Evolutionary conservation across 2,797 vertebrate species (phyloP).

Genomic region (Miichthys miiuy): DNA sequence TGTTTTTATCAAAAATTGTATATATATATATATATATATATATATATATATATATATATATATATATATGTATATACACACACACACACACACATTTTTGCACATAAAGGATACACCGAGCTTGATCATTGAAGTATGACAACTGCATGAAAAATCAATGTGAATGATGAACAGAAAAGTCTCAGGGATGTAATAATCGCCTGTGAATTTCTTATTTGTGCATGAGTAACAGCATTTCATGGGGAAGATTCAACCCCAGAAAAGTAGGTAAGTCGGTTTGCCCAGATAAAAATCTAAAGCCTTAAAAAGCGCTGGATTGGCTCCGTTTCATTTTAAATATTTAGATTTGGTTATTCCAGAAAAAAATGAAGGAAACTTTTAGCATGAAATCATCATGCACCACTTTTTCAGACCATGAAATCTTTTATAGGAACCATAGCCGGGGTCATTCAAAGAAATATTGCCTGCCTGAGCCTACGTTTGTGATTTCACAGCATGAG

Average conservation of each 20-base stretch:
- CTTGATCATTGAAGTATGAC: slow-evolving; percentile 5
- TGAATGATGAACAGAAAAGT: slow-evolving; percentile 12
- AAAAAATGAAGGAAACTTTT: slow-evolving; percentile 9
- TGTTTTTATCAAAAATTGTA: background rate
- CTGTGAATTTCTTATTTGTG: slow-evolving; percentile 17
- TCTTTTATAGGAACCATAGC: slow-evolving; percentile 24
- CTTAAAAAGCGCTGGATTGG: background rate
- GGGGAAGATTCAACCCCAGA: background rate
- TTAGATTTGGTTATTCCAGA: slow-evolving; percentile 24
- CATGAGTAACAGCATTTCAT: background rate
- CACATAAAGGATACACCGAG: background rate
- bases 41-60: too few species aligned
- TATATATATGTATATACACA: too few species aligned
- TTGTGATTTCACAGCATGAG: slow-evolving; percentile 50
- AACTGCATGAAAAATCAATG: slow-evolving; percentile 13
- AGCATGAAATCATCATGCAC: slow-evolving; percentile 42
- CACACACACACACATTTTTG: too few species aligned
- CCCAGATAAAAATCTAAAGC: slow-evolving; percentile 4
- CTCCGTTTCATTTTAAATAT: slow-evolving; percentile 18
- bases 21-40: too few species aligned
- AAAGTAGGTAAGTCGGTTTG: background rate
- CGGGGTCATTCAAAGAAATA: slow-evolving; percentile 25
- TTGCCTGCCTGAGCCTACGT: slow-evolving; percentile 5
- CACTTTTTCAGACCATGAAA: slow-evolving; percentile 34
- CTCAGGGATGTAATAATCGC: background rate